These are phyloP conservation scores for Microplitis demolitor DNA, from an alignment of 1,140 invertebrate genomes.

Conservation along the genomic window DNA sequence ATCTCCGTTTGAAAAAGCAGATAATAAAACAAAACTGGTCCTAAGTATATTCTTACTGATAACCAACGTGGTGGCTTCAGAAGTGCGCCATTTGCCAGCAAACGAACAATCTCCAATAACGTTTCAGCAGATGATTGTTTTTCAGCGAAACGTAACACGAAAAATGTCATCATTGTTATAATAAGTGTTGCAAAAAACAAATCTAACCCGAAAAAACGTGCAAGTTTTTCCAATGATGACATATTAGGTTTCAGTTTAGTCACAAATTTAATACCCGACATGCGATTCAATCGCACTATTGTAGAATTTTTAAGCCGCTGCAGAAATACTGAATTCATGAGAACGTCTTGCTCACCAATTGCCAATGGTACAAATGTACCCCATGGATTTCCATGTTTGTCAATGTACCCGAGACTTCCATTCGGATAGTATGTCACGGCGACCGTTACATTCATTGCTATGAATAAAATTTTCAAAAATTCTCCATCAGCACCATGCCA, in stretches of 20 bases:
- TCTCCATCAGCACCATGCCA: not conserved
- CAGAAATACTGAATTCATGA: not conserved
- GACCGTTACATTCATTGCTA: not conserved
- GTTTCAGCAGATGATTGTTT: not conserved
- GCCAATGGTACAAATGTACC: not conserved
- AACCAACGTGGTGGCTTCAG: not conserved
- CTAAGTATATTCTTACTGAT: not conserved
- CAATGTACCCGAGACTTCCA: not conserved
- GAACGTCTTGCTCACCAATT: not conserved
- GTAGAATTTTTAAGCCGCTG: not conserved
- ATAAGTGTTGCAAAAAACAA: not conserved
- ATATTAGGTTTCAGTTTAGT: not conserved
- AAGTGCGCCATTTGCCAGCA: not conserved
- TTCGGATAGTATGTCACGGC: not conserved
- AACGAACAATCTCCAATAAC: not conserved
- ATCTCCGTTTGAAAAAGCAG: not conserved
- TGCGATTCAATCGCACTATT: not conserved
- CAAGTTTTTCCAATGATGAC: not conserved
- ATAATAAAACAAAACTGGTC: slow-evolving; percentile 1
- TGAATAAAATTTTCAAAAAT: not conserved
- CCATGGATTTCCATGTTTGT: not conserved
- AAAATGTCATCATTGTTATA: not conserved
- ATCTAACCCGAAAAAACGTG: not conserved
- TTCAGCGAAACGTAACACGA: not conserved
- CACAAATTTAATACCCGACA: not conserved